Evolutionary conservation across 2,888 invertebrate genomes (phyloP).

Genomic region (Apamea crenata): DNA sequence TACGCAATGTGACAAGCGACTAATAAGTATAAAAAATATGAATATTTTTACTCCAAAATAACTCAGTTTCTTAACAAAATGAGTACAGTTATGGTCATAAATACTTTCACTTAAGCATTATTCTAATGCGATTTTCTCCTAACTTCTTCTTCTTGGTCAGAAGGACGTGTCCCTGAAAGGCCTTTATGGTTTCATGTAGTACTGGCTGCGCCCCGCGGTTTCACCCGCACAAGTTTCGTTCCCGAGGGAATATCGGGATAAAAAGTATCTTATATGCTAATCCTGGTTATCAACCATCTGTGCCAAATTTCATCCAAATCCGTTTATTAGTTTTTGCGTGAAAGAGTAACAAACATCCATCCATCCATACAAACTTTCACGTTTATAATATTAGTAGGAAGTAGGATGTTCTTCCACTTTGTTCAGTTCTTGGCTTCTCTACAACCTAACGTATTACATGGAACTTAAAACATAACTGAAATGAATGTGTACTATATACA

Average conservation of each 20-base stretch:
- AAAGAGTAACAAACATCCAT: too few species aligned
- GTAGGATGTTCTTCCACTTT: too few species aligned
- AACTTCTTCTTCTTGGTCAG: not conserved
- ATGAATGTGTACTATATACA: not conserved
- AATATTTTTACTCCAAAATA: slow-evolving; percentile 42
- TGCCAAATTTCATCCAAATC: too few species aligned
- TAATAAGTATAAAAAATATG: slow-evolving; percentile 30
- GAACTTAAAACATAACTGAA: not conserved
- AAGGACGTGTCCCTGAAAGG: not conserved
- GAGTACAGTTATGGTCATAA: not conserved
- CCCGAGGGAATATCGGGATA: too few species aligned
- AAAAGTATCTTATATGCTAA: too few species aligned
- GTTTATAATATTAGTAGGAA: too few species aligned
- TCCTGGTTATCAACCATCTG: too few species aligned
- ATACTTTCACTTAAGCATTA: not conserved
- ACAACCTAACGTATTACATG: not conserved
- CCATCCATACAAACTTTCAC: too few species aligned
- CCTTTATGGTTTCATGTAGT: not conserved
- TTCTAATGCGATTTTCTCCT: not conserved
- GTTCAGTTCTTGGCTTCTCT: too few species aligned
- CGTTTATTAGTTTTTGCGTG: too few species aligned
- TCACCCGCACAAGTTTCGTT: too few species aligned
- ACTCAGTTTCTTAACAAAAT: slow-evolving; percentile 32
- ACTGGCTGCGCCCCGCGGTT: too few species aligned
- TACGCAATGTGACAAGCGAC: slow-evolving; percentile 30